Percentiles rank a stretch among this genome's conserved stretches.
Conservation (phyloP, 2,888 invertebrate genomes). For the Nemurella pictetii region DNA sequence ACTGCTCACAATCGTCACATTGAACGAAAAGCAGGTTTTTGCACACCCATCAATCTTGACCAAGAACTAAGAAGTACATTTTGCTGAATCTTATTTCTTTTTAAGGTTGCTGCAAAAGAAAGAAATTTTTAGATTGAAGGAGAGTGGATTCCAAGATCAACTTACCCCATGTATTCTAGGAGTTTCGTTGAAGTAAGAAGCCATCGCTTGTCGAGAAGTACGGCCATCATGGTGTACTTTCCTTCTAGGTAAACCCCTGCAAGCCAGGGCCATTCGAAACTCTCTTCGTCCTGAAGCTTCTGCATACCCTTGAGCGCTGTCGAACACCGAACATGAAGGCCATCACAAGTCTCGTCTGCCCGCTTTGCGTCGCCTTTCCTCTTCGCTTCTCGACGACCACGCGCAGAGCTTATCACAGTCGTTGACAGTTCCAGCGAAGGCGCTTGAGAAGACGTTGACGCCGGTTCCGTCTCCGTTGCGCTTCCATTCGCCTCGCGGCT, state of each 20-base stretch:
- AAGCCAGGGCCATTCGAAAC: constrained; percentile 69
- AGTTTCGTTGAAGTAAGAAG: constrained; percentile 61
- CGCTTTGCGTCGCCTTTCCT: too few relatives aligned
- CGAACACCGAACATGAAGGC: constrained; percentile 60
- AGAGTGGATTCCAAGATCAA: constrained; percentile 26
- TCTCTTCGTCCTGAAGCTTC: constrained; percentile 47
- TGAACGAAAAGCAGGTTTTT: neutral
- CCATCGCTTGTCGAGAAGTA: constrained; percentile 68
- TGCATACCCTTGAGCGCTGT: constrained; percentile 40
- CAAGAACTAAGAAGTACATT: too few relatives aligned
- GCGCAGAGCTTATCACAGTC: too few relatives aligned
- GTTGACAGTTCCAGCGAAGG: too few relatives aligned
- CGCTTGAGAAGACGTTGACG: too few relatives aligned
- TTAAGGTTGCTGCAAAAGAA: too few relatives aligned
- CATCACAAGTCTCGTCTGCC: constrained; percentile 60
- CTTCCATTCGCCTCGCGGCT: neutral
- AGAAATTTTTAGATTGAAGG: neutral
- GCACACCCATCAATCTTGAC: too few relatives aligned
- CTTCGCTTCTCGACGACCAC: neutral
- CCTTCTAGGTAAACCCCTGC: constrained; percentile 74
- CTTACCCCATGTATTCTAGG: constrained; percentile 54
- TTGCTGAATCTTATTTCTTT: too few relatives aligned
- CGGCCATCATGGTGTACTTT: constrained; percentile 67
- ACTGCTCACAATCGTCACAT: neutral
- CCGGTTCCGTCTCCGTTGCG: neutral